Evolutionary conservation across 2,888 invertebrate species (phyloP), one percentile per base, ranked within the genome.

Genomic region (Coelopa pilipes): DNA sequence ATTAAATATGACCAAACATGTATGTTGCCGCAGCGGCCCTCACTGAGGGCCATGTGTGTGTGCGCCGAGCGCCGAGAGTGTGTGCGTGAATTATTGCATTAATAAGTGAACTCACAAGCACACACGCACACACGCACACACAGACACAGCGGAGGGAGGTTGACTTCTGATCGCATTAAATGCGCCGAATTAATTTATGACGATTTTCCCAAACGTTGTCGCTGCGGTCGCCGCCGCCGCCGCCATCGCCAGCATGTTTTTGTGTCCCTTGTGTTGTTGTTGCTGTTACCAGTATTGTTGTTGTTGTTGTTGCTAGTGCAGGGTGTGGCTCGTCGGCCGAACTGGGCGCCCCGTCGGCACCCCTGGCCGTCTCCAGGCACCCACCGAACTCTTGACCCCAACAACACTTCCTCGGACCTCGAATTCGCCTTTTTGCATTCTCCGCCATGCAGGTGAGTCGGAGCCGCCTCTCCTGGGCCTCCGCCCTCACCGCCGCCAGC

Each of bases 61-160:
- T 79, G 81, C 78, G 75, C 77, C 78, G 77, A 34, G 34, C 34
- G 34, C 34, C 34, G 34, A 34, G 34, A 34, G 34, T 82, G 79
- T 80, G 81, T 80, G 21, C 24, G 57, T 59, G 13, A 59, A 59
- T 59, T 59, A 65, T 65, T 65, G 47, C 65, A 65, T 65, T 65
- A 47, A 46, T 17, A 46, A 65, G 12, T 19, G 13, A 34, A n/a
- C 47, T 11, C 45, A 65, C 47, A 69, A 62, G 55, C 49, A 72
- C 17, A 34, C 12, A 17, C 24, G 63, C 63, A 69, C 68, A 63
- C 49, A 72, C 17, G 19, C 12, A 17, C 24, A 63, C 63, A 71
- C 46, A 67, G 55, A 21, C 17, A 69, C 65, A 62, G 46, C 57
- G 12, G 24, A 11, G 12, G 70, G 19, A 1, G 46, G 19, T 11